Base-by-base conservation (phyloP, 2,113 vertebrate species). In the Micronycteris hirsuta region DNA sequence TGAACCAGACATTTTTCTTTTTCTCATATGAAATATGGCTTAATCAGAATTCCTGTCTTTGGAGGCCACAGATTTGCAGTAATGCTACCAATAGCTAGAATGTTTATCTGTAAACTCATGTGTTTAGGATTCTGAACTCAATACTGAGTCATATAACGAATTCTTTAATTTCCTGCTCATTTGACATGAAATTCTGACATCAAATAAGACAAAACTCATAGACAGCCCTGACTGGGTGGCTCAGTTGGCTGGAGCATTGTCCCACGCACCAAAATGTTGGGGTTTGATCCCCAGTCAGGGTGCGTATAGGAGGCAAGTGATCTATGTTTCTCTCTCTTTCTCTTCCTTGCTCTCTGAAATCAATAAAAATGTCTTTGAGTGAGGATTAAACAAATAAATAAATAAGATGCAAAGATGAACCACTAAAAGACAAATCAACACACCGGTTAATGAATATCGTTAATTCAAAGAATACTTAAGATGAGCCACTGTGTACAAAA, bases 81-180 rank as follows among this genome's bases (percentile, higher is more conserved):
- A 82, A 73, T 67, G 38, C 52, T 86, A n/a, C 54, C 71, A 38
- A 43, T 70, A 85, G n/a, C 41, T 91, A 71, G 80, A 67, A 86
- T n/a, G 67, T n/a, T 85, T 77, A 45, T 78, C 63, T 90, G 17
- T 43, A 33, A 89, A 83, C 38, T 86, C 33, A 24, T 52, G 9
- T 83, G 52, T 92, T 92, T 86, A 54, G 86, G 41, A 93, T 95
- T 89, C 80, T 92, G 71, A 93, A n/a, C n/a, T 84, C 81, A 73
- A 80, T 54, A 83, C 49, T 58, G 65, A 89, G n/a, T 86, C 54
- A 13, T 33, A 74, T 49, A 71, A 71, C 49, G 47, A 80, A 52
- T 89, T 70, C 83, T 84, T 81, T 74, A 14, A 81, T 84, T 85
- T 96, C 74, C 89, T 78, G 67, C 38, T 89, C 33, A 45, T 52